These are phyloP conservation scores for Tenrec ecaudatus DNA, from an alignment of 2,113 vertebrate genomes.

Conservation along the genomic window DNA sequence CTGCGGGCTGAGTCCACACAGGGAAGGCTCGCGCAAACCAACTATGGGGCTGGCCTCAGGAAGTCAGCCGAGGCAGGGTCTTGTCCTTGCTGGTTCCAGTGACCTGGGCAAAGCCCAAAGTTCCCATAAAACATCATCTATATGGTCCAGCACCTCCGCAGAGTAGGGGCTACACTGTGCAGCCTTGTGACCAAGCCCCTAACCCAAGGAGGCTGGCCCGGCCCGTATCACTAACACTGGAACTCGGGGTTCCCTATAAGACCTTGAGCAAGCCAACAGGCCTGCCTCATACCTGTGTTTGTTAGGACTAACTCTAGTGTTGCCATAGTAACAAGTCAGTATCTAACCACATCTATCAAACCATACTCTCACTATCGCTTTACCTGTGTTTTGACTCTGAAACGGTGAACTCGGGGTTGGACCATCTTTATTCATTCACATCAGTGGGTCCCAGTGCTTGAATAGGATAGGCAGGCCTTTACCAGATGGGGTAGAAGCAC, in stretches of 20 bases:
- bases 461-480: neutral
- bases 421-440: neutral
- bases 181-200: neutral
- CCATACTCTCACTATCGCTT: neutral
- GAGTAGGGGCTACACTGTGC: neutral
- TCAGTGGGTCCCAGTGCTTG: neutral
- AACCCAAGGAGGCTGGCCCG: neutral
- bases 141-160: accelerated
- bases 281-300: neutral
- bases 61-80: neutral
- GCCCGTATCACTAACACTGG: neutral
- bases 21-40: neutral
- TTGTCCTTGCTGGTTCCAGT: neutral
- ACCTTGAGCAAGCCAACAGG: neutral
- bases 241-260: neutral
- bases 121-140: neutral
- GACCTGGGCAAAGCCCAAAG: neutral
- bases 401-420: conserved; percentile 22
- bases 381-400: conserved; percentile 37
- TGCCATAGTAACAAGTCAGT: conserved; percentile 64
- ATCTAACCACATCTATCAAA: neutral
- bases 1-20: neutral
- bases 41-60: neutral
- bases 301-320: neutral
- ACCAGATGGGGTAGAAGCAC: neutral